These are phyloP conservation scores for Schizopygopsis malacanthus DNA, from an alignment of 2,797 vertebrate species.

Conservation along the genomic window DNA sequence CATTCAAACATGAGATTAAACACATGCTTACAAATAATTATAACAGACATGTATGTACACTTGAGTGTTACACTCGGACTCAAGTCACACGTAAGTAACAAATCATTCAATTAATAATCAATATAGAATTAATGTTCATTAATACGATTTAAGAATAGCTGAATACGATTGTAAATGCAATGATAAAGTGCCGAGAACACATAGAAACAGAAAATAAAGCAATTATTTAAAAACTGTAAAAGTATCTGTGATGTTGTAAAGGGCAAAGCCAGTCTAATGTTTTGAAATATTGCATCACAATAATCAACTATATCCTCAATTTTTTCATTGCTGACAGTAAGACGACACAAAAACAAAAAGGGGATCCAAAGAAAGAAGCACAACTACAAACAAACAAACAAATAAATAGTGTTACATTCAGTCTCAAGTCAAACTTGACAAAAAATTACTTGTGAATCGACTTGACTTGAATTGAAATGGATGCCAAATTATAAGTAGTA, in stretches of 20 bases:
- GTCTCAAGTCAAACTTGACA: neutral
- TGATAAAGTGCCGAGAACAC: neutral
- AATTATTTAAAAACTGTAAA: neutral
- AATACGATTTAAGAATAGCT: neutral
- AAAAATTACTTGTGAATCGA: neutral
- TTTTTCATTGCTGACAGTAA: neutral
- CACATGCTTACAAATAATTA: constrained; percentile 29
- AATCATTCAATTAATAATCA: neutral
- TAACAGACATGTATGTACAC: neutral
- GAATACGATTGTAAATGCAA: neutral
- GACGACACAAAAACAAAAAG: neutral
- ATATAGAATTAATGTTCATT: neutral
- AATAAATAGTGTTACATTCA: neutral
- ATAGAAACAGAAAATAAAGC: neutral
- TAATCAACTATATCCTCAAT: neutral
- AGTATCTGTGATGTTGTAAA: neutral
- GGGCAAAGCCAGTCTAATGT: neutral
- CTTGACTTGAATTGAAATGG: neutral
- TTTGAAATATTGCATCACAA: neutral
- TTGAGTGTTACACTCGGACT: neutral
- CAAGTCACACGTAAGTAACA: neutral
- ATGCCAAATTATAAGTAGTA: neutral
- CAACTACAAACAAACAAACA: neutral
- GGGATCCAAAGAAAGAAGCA: neutral
- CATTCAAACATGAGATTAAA: constrained; percentile 38